phyloP scores from a whole-genome alignment of 2,797 vertebrate genomes.

The Choloepus didactylus region DNA sequence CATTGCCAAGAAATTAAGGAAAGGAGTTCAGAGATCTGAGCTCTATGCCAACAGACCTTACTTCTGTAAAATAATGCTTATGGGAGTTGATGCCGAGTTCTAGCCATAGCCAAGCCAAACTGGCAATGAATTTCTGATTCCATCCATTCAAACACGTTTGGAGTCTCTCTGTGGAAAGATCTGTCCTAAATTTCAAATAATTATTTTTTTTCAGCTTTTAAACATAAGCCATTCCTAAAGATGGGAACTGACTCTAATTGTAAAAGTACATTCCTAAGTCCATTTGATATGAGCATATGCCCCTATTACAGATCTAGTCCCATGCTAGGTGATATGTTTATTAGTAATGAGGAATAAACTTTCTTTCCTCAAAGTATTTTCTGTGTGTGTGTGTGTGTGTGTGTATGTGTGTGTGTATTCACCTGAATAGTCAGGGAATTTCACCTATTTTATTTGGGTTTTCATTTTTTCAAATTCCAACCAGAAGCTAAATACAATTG shows the following conservation, averaged over 20 bases:
- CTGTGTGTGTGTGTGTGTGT: no score
- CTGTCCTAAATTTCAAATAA: neutral
- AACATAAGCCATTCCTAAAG: neutral
- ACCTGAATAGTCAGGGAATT: no score
- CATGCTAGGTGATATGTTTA: neutral
- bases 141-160: neutral
- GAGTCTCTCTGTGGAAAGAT: neutral
- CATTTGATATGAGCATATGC: no score
- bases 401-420: no score
- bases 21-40: neutral
- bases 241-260: neutral
- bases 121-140: neutral
- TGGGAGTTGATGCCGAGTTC: neutral
- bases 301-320: neutral
- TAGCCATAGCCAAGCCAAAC: neutral
- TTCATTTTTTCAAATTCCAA: no score
- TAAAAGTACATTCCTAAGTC: neutral
- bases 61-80: neutral
- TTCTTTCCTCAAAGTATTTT: neutral
- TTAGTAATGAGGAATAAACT: neutral
- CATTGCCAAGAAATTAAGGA: neutral
- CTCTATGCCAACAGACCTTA: neutral
- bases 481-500: no score
- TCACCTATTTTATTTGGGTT: no score
- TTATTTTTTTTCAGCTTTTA: conserved; percentile 24